Evolutionary conservation across 1,140 invertebrate genomes (phyloP), one percentile per base, ranked within the genome.

Genomic region (Agrilus planipennis): DNA sequence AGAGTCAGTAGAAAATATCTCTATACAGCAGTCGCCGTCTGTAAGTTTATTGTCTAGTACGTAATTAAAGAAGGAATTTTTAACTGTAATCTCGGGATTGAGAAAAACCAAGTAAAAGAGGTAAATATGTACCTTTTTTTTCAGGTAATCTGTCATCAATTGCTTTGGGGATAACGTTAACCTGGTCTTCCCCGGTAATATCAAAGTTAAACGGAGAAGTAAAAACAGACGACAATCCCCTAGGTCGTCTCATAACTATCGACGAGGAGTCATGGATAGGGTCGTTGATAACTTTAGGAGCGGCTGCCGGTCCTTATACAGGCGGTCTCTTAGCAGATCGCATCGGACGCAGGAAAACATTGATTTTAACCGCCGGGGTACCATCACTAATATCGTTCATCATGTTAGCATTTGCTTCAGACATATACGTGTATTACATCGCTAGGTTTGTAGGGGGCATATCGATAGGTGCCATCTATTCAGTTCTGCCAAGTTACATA

Each of bases 401-500:
- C 1, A 47, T 85, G 2, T 70, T 82, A 15, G 74, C 72, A 4
- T 60, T 71, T 0, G 74, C 74, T 0, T 58, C 40, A 0, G 55
- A 54, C 30, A 62, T 81, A 1, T 57, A 45, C 14, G 61, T 72
- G 14, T 53, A 84, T 1, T 78, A 76, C 46, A 53, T 68, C 0
- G 78, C 74, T 3, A 65, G 81, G 27, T 64, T 84, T 21, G 55
- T 81, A 23, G 73, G 73, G 53, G 88, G 88, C n/a, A 53, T 88
- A 7, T 74, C 71, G 4, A 68, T 81, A 1, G 82, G 85, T 2
- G 72, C 82, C 49, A 66, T 79, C 0, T 87, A 84, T 58, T 80
- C 85, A 0, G 72, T 77, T n/a, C 69, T 78, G 2, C 86, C 86
- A 0, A 82, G 90, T 72, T 92, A 91, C 59, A 75, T 86, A 41